Conservation (phyloP, 2,113 vertebrate species). For the Perca schrenkii region DNA sequence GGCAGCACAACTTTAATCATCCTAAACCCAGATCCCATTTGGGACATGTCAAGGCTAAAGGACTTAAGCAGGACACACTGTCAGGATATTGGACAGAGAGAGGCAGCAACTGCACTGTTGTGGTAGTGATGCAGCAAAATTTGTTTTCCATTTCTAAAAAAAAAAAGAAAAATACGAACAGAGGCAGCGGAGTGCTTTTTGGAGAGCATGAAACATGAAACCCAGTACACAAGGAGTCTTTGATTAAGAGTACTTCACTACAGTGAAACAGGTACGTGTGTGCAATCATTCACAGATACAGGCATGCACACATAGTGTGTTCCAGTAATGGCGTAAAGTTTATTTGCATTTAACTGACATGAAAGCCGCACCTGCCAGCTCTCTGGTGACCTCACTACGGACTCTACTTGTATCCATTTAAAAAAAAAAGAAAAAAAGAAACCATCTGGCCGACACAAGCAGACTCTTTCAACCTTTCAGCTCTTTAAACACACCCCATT, state of each 20-base stretch:
- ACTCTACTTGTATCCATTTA: conserved; percentile 24
- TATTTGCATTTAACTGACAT: conserved; percentile 48
- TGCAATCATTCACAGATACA: no score
- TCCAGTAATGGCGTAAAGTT: conserved; percentile 41
- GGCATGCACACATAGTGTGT: background rate
- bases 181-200: conserved; percentile 45
- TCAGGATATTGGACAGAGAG: conserved; percentile 58
- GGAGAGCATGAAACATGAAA: conserved; percentile 58
- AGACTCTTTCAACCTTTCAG: conserved; percentile 6
- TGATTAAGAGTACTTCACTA: conserved; percentile 57
- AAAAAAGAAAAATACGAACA: conserved; percentile 16
- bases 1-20: conserved; percentile 61
- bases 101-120: conserved; percentile 45
- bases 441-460: conserved; percentile 35
- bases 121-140: conserved; percentile 69
- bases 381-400: conserved; percentile 6
- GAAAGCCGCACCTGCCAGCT: conserved; percentile 42
- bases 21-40: conserved; percentile 60
- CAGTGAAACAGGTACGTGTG: background rate
- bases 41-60: conserved; percentile 61
- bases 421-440: background rate
- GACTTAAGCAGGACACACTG: conserved; percentile 64
- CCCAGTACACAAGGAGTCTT: conserved; percentile 49
- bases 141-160: conserved; percentile 63
- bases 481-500: conserved; percentile 4